Evolutionary conservation across 2,113 vertebrate species (phyloP).

Genomic region (Dipodomys stephensi): DNA sequence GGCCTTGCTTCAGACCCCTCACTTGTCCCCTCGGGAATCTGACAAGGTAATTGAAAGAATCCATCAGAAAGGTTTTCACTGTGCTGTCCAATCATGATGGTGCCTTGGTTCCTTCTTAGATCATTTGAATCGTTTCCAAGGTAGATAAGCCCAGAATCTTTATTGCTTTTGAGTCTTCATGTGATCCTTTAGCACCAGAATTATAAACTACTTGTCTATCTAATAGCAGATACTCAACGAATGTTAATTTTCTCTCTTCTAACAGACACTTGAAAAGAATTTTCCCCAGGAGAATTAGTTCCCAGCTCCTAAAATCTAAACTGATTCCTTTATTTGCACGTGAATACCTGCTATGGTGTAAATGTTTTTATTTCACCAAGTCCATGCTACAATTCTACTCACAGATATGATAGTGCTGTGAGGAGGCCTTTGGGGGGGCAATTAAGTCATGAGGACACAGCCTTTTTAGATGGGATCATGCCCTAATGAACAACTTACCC

Average conservation of each 20-base stretch:
- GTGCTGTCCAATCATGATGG: not conserved
- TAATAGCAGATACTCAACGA: not conserved
- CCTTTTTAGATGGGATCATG: not conserved
- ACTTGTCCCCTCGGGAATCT: not conserved
- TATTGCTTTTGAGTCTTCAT: not conserved
- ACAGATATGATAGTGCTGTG: not conserved
- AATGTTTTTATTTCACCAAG: not conserved
- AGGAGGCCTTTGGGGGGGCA: not conserved
- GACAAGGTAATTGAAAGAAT: not conserved
- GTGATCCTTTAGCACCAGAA: not conserved
- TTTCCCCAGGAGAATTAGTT: not conserved
- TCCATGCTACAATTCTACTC: not conserved
- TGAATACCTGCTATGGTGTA: not conserved
- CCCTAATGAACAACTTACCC: not conserved
- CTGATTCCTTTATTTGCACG: not conserved
- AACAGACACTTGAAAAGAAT: not conserved
- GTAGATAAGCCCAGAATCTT: not conserved
- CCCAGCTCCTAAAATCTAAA: not conserved
- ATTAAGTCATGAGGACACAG: not conserved
- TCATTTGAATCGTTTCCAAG: not conserved
- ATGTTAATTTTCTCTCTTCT: not conserved
- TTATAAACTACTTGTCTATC: not conserved
- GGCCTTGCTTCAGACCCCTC: not conserved
- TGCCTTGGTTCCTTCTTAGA: not conserved
- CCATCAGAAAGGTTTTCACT: not conserved